These are phyloP conservation scores for Cebidichthys violaceus DNA, from an alignment of 2,113 vertebrate species.

Conservation along the genomic window DNA sequence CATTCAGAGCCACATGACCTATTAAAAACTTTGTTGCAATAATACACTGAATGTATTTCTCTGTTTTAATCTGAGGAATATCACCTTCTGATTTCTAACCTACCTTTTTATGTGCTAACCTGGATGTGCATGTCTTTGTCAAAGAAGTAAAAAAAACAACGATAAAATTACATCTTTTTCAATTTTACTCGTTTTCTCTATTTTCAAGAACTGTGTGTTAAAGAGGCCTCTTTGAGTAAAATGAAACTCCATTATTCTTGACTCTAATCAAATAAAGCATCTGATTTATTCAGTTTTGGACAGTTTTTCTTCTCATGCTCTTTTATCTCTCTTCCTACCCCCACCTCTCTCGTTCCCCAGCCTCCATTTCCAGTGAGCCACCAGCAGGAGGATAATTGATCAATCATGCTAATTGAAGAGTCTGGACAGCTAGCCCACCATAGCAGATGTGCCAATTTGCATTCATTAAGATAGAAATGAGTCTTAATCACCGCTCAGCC, in stretches of 20 bases:
- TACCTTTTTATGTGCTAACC: background rate
- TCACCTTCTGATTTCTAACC: background rate
- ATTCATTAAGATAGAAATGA: constrained; percentile 85
- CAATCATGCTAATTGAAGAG: constrained; percentile 87
- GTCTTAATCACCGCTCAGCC: constrained; percentile 81
- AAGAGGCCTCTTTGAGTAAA: constrained; percentile 31
- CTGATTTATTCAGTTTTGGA: constrained; percentile 35
- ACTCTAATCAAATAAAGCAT: constrained; percentile 58
- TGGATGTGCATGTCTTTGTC: background rate
- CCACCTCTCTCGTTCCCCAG: constrained; percentile 32
- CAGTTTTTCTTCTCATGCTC: constrained; percentile 25
- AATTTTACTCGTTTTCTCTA: constrained; percentile 16
- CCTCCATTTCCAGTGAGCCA: constrained; percentile 73
- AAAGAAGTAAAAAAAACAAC: background rate
- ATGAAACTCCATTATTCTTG: constrained; percentile 19
- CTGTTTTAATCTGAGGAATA: constrained; percentile 10
- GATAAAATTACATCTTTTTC: constrained; percentile 8
- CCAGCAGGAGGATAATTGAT: constrained; percentile 85
- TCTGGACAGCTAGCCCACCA: constrained; percentile 84
- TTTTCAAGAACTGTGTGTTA: constrained; percentile 23
- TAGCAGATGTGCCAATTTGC: constrained; percentile 89
- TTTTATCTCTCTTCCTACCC: constrained; percentile 45
- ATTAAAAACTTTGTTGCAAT: background rate
- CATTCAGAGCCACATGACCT: constrained; percentile 5
- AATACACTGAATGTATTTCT: background rate